phyloP scores from a whole-genome alignment of 92 coral and sea anemone species.

The Heteractis magnifica region DNA sequence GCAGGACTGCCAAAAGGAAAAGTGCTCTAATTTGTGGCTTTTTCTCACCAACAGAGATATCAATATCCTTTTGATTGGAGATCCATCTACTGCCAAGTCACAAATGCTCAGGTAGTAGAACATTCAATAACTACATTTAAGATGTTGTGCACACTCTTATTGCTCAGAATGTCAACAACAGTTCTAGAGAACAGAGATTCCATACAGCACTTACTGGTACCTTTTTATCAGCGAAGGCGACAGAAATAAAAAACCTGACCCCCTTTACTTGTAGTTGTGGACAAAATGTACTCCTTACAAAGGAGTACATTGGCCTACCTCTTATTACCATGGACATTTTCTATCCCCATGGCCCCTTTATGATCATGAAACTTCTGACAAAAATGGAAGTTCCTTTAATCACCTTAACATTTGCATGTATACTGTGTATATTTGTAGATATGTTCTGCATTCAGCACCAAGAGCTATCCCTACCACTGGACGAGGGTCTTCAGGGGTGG shows the following conservation, averaged over 20 bases:
- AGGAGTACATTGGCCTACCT: too few species aligned
- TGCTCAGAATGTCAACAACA: too few species aligned
- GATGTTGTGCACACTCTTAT: too few species aligned
- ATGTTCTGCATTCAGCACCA: slow-evolving; percentile 94
- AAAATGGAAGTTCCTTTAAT: background rate
- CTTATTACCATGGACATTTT: too few species aligned
- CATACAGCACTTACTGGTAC: too few species aligned
- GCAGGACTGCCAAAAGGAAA: background rate
- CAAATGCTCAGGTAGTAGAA: slow-evolving; percentile 80
- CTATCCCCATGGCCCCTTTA: background rate
- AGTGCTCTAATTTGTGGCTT: background rate
- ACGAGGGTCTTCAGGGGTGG: slow-evolving; percentile 98
- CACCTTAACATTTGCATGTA: background rate
- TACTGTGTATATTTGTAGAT: slow-evolving; percentile 32
- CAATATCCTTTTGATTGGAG: slow-evolving; percentile 93
- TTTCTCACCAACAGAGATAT: slow-evolving; percentile 66
- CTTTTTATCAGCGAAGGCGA: too few species aligned
- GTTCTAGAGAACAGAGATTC: too few species aligned
- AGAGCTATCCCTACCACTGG: slow-evolving; percentile 98
- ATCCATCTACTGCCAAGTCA: slow-evolving; percentile 98
- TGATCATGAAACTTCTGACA: background rate
- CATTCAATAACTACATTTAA: too few species aligned
- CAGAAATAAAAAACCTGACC: too few species aligned
- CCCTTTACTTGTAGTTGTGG: too few species aligned
- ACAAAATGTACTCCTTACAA: too few species aligned